phyloP scores from a whole-genome alignment of 64 coral and sea anemone species.

The Dendronephthya gigantea region DNA sequence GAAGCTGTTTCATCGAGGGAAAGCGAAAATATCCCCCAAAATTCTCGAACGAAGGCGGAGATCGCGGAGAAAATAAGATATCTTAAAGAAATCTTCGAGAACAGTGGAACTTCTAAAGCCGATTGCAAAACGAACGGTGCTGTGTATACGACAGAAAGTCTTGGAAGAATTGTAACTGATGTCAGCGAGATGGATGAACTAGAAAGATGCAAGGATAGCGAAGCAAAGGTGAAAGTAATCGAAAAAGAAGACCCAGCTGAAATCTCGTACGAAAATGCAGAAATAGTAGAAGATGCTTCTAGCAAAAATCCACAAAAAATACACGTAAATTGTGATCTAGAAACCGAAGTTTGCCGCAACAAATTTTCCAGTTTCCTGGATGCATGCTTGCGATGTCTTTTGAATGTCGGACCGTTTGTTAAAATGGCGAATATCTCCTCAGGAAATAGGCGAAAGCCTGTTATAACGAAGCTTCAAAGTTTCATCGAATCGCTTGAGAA shows the following conservation, averaged over 20 bases:
- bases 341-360: background rate
- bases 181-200: background rate
- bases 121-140: background rate
- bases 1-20: background rate
- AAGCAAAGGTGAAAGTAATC: background rate
- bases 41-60: background rate
- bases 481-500: background rate
- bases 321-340: background rate
- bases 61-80: background rate
- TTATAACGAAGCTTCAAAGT: background rate
- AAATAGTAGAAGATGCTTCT: background rate
- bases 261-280: background rate
- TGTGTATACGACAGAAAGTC: background rate
- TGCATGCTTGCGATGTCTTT: background rate
- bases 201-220: constrained; percentile 1
- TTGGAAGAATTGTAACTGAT: background rate
- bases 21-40: background rate
- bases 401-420: background rate
- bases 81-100: background rate
- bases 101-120: background rate
- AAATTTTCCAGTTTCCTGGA: background rate
- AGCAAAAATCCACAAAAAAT: background rate
- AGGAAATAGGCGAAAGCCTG: background rate
- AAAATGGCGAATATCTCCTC: background rate
- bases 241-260: background rate